Evolutionary conservation across 2,797 vertebrate species (phyloP).

Genomic region (Malacoraja senta): DNA sequence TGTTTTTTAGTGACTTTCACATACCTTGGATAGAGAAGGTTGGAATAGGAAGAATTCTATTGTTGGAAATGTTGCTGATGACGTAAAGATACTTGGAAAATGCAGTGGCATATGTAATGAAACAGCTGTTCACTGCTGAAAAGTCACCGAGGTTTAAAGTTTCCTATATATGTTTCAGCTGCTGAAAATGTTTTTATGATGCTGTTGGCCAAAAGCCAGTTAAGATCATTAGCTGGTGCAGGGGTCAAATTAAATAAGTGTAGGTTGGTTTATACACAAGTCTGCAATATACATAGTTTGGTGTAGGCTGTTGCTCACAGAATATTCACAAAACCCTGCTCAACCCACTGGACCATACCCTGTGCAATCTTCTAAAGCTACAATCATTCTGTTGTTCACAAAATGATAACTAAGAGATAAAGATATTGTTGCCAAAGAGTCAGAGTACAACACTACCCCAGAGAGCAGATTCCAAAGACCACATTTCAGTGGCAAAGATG

Average conservation of each 20-base stretch:
- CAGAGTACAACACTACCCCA: neutral
- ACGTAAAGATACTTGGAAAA: slow-evolving; percentile 32
- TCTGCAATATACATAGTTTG: neutral
- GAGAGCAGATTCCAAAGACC: neutral
- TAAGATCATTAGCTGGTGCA: neutral
- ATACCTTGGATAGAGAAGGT: neutral
- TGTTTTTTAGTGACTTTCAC: neutral
- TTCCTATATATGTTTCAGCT: neutral
- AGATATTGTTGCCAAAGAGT: neutral
- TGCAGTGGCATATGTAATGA: slow-evolving; percentile 1
- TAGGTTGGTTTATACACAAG: neutral
- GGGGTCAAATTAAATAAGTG: neutral
- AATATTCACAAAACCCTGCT: neutral
- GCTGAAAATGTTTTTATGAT: slow-evolving; percentile 12
- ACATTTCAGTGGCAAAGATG: neutral
- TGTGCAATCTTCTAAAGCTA: neutral
- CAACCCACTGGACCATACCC: neutral
- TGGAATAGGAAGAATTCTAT: neutral
- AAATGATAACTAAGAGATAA: neutral
- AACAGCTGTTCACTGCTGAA: slow-evolving; percentile 10
- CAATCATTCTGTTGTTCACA: neutral
- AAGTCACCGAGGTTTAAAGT: slow-evolving; percentile 14
- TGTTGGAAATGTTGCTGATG: slow-evolving; percentile 16
- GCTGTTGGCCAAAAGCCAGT: neutral
- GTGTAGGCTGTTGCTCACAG: neutral